Evolutionary conservation across 2,888 invertebrate species (phyloP).

Genomic region (Acleris laterana): DNA sequence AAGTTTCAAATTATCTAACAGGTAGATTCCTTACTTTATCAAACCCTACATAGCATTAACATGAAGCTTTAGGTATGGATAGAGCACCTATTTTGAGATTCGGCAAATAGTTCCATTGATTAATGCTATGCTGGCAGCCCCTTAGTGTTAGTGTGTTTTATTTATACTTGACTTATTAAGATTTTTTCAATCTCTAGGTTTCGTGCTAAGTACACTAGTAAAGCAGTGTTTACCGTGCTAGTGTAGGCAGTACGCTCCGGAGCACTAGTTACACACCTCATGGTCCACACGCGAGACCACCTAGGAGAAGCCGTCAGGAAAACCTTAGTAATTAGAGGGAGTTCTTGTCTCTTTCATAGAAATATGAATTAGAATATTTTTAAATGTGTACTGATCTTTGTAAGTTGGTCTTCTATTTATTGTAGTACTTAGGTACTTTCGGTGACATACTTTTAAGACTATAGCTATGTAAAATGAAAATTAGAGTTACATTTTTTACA

Average conservation of each 20-base stretch:
- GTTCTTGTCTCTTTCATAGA: slow-evolving; percentile 69
- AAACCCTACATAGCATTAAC: slow-evolving; percentile 79
- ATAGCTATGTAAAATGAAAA: slow-evolving; percentile 71
- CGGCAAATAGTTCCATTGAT: slow-evolving; percentile 63
- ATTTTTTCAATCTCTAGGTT: slow-evolving; percentile 85
- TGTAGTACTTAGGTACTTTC: slow-evolving; percentile 81
- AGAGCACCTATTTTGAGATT: slow-evolving; percentile 44
- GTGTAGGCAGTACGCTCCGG: slow-evolving; percentile 85
- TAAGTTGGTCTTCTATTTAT: slow-evolving; percentile 82
- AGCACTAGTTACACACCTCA: slow-evolving; percentile 81
- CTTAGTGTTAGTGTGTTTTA: slow-evolving; percentile 61
- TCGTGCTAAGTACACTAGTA: slow-evolving; percentile 85
- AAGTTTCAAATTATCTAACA: slow-evolving; percentile 15
- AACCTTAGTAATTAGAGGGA: slow-evolving; percentile 74
- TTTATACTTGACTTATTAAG: slow-evolving; percentile 70
- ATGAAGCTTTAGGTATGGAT: slow-evolving; percentile 59
- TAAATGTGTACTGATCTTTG: slow-evolving; percentile 75
- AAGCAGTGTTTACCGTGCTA: slow-evolving; percentile 81
- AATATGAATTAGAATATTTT: slow-evolving; percentile 70
- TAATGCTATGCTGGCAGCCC: slow-evolving; percentile 79
- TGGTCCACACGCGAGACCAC: slow-evolving; percentile 79
- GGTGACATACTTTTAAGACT: slow-evolving; percentile 78
- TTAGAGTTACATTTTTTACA: slow-evolving; percentile 65
- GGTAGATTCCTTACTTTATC: slow-evolving; percentile 11
- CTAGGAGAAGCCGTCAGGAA: slow-evolving; percentile 82